Evolutionary conservation across 2,888 invertebrate genomes (phyloP).

Genomic region (Epirrhoe alternata): DNA sequence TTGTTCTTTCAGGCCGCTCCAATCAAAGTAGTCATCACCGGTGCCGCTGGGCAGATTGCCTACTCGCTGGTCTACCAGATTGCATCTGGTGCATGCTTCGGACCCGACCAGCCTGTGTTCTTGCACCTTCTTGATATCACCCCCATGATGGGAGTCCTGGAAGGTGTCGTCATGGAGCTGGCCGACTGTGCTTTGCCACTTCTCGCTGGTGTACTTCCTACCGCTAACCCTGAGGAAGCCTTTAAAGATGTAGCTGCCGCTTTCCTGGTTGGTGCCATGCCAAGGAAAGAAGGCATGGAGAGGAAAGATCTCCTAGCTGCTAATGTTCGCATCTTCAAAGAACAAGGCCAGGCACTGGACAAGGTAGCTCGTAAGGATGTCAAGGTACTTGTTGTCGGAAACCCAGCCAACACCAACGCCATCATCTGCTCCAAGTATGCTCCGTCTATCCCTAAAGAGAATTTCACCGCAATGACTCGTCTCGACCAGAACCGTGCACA

Average conservation of each 20-base stretch:
- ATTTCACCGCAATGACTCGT: slow-evolving; percentile 99
- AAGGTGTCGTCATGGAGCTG: slow-evolving; percentile 99
- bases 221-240: slow-evolving; percentile 94
- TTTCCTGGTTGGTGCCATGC: slow-evolving; percentile 99
- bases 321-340: slow-evolving; percentile 99
- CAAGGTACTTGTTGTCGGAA: slow-evolving; percentile 98
- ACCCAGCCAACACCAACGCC: slow-evolving; percentile 99
- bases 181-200: slow-evolving; percentile 97
- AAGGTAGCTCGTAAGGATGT: slow-evolving; percentile 95
- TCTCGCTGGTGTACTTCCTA: slow-evolving; percentile 92
- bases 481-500: slow-evolving; percentile 99
- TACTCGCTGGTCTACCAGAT: slow-evolving; percentile 98
- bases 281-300: slow-evolving; percentile 98
- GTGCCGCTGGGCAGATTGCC: slow-evolving; percentile 99
- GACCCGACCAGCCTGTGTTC: slow-evolving; percentile 93
- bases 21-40: slow-evolving; percentile 97
- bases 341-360: slow-evolving; percentile 97
- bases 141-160: slow-evolving; percentile 97
- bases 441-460: slow-evolving; percentile 97
- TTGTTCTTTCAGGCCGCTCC: slow-evolving; percentile 88
- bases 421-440: slow-evolving; percentile 97
- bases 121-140: slow-evolving; percentile 97
- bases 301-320: slow-evolving; percentile 98
- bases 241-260: slow-evolving; percentile 98
- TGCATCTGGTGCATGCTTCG: slow-evolving; percentile 98